Evolutionary conservation across 2,888 invertebrate species (phyloP).

Genomic region (Pycnomerus fuliginosus): DNA sequence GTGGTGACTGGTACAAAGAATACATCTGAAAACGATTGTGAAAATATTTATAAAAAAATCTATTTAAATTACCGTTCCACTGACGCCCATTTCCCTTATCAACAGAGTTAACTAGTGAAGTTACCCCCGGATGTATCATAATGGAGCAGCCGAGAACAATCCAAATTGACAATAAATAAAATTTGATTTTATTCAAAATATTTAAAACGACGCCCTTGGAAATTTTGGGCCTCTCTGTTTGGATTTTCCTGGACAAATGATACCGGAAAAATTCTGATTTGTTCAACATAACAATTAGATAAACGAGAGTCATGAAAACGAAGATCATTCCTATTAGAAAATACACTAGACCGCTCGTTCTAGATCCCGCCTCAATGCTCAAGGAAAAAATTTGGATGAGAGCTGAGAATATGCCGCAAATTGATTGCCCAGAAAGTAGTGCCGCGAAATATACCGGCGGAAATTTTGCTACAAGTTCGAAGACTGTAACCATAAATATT

Average conservation of each 20-base stretch:
- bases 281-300: not conserved
- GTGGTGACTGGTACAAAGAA: constrained; percentile 22
- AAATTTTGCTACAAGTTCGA: constrained; percentile 22
- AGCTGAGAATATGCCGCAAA: constrained; percentile 27
- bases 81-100: constrained; percentile 17
- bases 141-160: constrained; percentile 14
- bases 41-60: constrained; percentile 1
- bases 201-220: constrained; percentile 4
- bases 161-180: constrained; percentile 13
- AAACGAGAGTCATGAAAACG: constrained; percentile 12
- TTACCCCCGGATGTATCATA: constrained; percentile 27
- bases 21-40: constrained; percentile 15
- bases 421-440: constrained; percentile 24
- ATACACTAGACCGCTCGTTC: constrained; percentile 22
- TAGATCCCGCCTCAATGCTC: constrained; percentile 10
- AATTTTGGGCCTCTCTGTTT: constrained; percentile 1
- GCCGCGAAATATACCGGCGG: constrained; percentile 20
- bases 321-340: constrained; percentile 20
- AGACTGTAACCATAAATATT: constrained; percentile 21
- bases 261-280: constrained; percentile 17
- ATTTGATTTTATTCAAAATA: constrained; percentile 14
- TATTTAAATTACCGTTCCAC: constrained; percentile 22
- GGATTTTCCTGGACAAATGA: constrained; percentile 6
- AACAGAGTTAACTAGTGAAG: constrained; percentile 20
- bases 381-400: constrained; percentile 23